Conservation (phyloP, 1,140 invertebrate genomes). For the Parasteatoda tepidariorum region DNA sequence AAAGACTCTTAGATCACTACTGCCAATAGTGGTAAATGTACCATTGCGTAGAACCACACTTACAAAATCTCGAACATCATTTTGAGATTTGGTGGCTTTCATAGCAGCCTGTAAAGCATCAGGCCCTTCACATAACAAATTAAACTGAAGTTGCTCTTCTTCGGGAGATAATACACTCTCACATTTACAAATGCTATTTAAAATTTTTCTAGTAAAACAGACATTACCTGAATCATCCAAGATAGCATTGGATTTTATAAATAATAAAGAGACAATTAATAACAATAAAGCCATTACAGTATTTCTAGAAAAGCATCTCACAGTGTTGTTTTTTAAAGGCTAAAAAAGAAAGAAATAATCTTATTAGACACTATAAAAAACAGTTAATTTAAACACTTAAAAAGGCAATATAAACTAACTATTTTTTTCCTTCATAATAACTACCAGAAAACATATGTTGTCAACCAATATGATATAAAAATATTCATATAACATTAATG, state of each 20-base stretch:
- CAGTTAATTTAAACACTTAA: too few relatives aligned
- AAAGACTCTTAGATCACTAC: slow-evolving; percentile 11
- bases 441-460: too few relatives aligned
- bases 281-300: too few relatives aligned
- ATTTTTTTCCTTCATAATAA: too few relatives aligned
- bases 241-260: neutral
- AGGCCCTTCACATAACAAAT: slow-evolving; percentile 8
- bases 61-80: slow-evolving; percentile 9
- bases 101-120: slow-evolving; percentile 31
- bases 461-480: too few relatives aligned
- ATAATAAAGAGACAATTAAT: neutral
- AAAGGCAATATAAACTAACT: too few relatives aligned
- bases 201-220: neutral
- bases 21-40: neutral
- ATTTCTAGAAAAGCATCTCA: too few relatives aligned
- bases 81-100: neutral
- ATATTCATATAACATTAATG: too few relatives aligned
- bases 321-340: too few relatives aligned
- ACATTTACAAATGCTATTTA: slow-evolving; percentile 30
- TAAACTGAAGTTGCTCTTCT: slow-evolving; percentile 3
- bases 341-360: too few relatives aligned
- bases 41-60: neutral
- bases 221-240: slow-evolving; percentile 18
- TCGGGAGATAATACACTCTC: neutral
- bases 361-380: too few relatives aligned